phyloP scores from a whole-genome alignment of 2,888 invertebrate genomes.

The Margaritifera margaritifera region DNA sequence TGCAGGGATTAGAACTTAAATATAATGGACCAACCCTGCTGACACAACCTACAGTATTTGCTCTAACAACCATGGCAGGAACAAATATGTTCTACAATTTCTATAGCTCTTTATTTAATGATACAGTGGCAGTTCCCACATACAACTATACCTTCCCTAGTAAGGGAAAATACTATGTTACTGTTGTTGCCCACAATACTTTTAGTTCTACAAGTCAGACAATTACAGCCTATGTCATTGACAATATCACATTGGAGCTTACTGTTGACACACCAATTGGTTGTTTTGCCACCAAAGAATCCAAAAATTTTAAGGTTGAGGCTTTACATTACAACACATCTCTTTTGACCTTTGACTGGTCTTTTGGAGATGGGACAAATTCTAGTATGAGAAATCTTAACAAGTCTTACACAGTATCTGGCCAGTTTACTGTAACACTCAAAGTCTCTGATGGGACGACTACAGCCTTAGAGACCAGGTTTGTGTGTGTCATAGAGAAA shows the following conservation, averaged over 20 bases:
- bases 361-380: slow-evolving; percentile 30
- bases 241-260: slow-evolving; percentile 13
- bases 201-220: slow-evolving; percentile 16
- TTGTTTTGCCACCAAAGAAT: slow-evolving; percentile 17
- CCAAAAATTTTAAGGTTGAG: slow-evolving; percentile 16
- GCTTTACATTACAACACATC: slow-evolving; percentile 29
- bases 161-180: slow-evolving; percentile 30
- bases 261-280: slow-evolving; percentile 21
- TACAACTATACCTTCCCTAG: slow-evolving; percentile 17
- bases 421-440: slow-evolving; percentile 37
- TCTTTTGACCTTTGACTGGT: slow-evolving; percentile 26
- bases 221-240: slow-evolving; percentile 25
- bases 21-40: slow-evolving; percentile 26
- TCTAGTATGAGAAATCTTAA: background rate
- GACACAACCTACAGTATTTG: slow-evolving; percentile 14
- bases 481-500: slow-evolving; percentile 39
- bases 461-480: slow-evolving; percentile 3
- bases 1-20: slow-evolving; percentile 24
- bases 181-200: slow-evolving; percentile 31
- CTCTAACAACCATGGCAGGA: slow-evolving; percentile 26
- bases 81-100: slow-evolving; percentile 32
- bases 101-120: slow-evolving; percentile 18
- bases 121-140: slow-evolving; percentile 13
- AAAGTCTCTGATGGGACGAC: slow-evolving; percentile 19
- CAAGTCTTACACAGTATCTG: slow-evolving; percentile 29